A percentile compares a stretch with the other conserved stretches of the same genome.
Conservation (phyloP, 2,888 invertebrate genomes). For the Drosophila atroscutellata region DNA sequence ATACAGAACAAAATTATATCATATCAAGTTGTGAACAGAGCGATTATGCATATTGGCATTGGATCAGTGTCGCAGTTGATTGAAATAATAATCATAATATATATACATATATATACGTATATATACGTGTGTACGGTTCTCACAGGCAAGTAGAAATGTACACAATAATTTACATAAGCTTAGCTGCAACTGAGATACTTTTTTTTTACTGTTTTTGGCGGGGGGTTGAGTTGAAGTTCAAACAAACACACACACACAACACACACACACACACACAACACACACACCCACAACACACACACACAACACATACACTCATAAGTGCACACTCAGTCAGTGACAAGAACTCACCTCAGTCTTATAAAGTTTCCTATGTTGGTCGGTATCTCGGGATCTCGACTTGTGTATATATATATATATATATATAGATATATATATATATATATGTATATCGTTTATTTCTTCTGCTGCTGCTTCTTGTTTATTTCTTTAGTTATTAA, state of each 20-base stretch:
- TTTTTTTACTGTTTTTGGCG: constrained; percentile 22
- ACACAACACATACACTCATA: neutral
- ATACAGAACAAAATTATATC: constrained; percentile 6
- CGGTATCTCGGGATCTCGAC: constrained; percentile 61
- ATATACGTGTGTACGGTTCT: constrained; percentile 36
- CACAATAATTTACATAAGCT: constrained; percentile 67
- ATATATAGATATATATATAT: neutral
- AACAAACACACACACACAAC: constrained; percentile 1
- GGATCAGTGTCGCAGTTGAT: constrained; percentile 31
- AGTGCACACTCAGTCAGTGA: neutral
- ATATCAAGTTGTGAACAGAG: constrained; percentile 47
- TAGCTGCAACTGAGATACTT: constrained; percentile 49
- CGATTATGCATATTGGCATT: constrained; percentile 66
- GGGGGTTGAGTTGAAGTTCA: constrained; percentile 27
- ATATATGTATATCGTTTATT: constrained; percentile 7
- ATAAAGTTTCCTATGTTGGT: constrained; percentile 81
- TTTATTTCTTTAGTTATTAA: constrained; percentile 63
- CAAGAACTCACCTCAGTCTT: constrained; percentile 84
- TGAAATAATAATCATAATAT: too few relatives aligned
- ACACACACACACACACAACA: constrained; percentile 4
- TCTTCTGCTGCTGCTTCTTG: neutral
- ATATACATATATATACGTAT: neutral
- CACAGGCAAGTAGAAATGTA: constrained; percentile 19
- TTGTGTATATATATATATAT: constrained; percentile 40
- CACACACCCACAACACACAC: neutral